Conservation (phyloP, 2,888 invertebrate species). For the Andrena camellia region DNA sequence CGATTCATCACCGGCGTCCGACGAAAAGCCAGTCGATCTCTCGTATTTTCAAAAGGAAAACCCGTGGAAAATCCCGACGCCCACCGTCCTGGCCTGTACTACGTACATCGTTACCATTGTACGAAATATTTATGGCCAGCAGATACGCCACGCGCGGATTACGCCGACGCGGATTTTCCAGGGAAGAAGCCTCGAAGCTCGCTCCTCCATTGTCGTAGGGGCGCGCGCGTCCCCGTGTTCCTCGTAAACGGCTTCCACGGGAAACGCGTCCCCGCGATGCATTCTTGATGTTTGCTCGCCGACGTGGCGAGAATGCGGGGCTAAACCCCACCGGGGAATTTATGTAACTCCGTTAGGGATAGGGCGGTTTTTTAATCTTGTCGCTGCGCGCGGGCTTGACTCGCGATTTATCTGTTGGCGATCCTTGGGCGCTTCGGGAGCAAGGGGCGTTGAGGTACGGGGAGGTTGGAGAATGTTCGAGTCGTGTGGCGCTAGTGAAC, state of each 20-base stretch:
- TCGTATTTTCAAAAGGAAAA: slow-evolving; percentile 23
- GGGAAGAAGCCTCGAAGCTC: slow-evolving; percentile 17
- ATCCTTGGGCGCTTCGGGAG: not conserved
- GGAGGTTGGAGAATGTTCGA: not conserved
- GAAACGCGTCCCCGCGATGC: slow-evolving; percentile 12
- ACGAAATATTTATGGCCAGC: slow-evolving; percentile 46
- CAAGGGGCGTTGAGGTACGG: not conserved
- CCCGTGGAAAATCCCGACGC: not conserved
- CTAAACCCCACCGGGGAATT: slow-evolving; percentile 7
- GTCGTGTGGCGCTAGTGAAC: not conserved
- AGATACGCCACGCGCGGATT: slow-evolving; percentile 27
- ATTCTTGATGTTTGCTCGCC: slow-evolving; percentile 13
- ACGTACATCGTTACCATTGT: slow-evolving; percentile 41
- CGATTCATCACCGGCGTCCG: slow-evolving; percentile 40
- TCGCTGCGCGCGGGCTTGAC: not conserved
- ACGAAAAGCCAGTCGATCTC: slow-evolving; percentile 33
- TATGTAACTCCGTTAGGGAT: slow-evolving; percentile 12
- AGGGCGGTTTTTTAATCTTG: not conserved
- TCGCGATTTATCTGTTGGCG: slow-evolving; percentile 20
- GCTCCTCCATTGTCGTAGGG: slow-evolving; percentile 10
- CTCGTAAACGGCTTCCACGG: slow-evolving; percentile 16
- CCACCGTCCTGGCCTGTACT: not conserved
- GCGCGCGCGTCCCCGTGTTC: not conserved
- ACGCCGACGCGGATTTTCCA: slow-evolving; percentile 22
- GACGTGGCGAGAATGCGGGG: slow-evolving; percentile 22